phyloP scores from a whole-genome alignment of 1,140 invertebrate genomes.

The Drosophila lini region DNA sequence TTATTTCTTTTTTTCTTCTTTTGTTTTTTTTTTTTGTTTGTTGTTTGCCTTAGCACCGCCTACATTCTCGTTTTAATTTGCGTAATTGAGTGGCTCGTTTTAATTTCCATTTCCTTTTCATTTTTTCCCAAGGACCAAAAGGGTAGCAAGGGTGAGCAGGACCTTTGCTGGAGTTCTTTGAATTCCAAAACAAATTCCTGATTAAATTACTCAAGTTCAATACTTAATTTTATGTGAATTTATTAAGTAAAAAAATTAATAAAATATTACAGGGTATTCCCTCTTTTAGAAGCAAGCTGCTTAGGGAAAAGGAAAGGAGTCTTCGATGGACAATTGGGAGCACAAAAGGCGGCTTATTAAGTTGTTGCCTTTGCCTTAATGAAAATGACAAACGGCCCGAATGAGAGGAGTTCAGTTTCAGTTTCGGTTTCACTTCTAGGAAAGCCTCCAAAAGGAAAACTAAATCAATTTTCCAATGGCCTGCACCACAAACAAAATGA shows the following conservation, averaged over 20 bases:
- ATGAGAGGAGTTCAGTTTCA: constrained; percentile 17
- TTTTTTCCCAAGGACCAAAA: neutral
- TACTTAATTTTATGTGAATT: neutral
- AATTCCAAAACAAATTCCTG: neutral
- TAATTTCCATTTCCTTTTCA: constrained; percentile 61
- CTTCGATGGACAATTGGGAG: neutral
- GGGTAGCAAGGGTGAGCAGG: constrained; percentile 17
- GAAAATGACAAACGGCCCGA: constrained; percentile 55
- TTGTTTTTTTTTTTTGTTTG: constrained; percentile 65
- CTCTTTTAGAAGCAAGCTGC: too few species aligned
- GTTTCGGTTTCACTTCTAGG: neutral
- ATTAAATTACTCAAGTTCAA: neutral
- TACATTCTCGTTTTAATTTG: constrained; percentile 80
- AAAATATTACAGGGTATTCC: neutral
- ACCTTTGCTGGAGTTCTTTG: neutral
- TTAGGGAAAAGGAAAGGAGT: neutral
- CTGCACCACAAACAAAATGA: neutral
- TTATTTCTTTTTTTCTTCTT: constrained; percentile 17
- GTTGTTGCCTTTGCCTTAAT: constrained; percentile 38
- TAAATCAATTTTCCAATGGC: constrained; percentile 32
- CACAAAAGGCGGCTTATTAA: constrained; percentile 44
- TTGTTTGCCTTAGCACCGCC: constrained; percentile 40
- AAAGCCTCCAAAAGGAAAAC: constrained; percentile 1
- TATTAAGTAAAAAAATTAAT: too few species aligned
- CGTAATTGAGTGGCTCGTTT: constrained; percentile 81